Evolutionary conservation across 1,140 invertebrate species (phyloP).

Genomic region (Zaprionus camerounensis): DNA sequence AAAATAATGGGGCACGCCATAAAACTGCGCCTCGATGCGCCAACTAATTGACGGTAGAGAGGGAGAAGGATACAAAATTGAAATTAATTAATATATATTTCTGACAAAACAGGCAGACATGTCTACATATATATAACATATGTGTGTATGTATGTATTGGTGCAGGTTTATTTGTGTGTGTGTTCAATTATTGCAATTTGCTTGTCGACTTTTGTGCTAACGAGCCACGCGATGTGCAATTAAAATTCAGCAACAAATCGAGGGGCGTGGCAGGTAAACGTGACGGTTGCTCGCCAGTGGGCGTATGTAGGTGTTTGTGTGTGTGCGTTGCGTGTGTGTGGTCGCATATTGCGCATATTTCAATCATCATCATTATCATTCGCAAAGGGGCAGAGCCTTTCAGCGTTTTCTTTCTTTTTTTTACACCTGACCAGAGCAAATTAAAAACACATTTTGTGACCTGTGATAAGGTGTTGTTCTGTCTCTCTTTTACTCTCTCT

Average conservation of each 20-base stretch:
- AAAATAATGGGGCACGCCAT: slow-evolving; percentile 54
- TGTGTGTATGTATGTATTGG: background rate
- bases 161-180: slow-evolving; percentile 23
- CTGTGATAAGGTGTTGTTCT: slow-evolving; percentile 44
- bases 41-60: slow-evolving; percentile 34
- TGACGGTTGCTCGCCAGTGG: slow-evolving; percentile 22
- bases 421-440: slow-evolving; percentile 71
- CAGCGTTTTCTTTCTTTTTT: slow-evolving; percentile 48
- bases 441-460: slow-evolving; percentile 75
- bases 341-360: slow-evolving; percentile 54
- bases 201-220: slow-evolving; percentile 54
- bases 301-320: background rate
- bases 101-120: background rate
- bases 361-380: slow-evolving; percentile 45
- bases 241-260: slow-evolving; percentile 58
- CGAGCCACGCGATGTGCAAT: slow-evolving; percentile 69
- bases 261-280: background rate
- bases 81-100: slow-evolving; percentile 78
- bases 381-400: slow-evolving; percentile 41
- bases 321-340: slow-evolving; percentile 47
- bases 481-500: slow-evolving; percentile 1
- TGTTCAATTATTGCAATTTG: slow-evolving; percentile 77
- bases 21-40: slow-evolving; percentile 53
- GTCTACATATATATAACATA: background rate
- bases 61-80: slow-evolving; percentile 37